phyloP scores from a whole-genome alignment of 2,113 vertebrate species.

The Crotalus helleri region DNA sequence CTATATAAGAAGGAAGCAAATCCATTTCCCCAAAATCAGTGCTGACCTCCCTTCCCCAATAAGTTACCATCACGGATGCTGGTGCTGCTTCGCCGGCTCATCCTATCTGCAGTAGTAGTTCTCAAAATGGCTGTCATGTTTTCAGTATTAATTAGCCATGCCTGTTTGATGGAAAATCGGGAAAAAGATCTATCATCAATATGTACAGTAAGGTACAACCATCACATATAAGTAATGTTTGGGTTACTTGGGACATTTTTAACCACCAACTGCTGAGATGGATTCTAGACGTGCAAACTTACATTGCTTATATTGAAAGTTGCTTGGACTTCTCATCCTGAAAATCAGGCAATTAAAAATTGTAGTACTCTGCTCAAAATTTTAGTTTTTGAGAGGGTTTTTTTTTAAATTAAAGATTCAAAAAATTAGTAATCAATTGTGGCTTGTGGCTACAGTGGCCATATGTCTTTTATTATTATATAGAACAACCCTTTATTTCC shows the following conservation, averaged over 20 bases:
- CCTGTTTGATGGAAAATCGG: background rate
- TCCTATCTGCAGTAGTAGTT: slow-evolving; percentile 4
- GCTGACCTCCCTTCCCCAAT: background rate
- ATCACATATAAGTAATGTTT: background rate
- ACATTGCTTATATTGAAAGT: background rate
- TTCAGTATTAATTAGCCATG: background rate
- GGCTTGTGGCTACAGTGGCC: background rate
- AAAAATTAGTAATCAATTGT: background rate
- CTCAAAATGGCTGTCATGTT: slow-evolving; percentile 19
- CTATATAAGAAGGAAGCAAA: background rate
- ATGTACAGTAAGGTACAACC: background rate
- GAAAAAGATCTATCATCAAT: background rate
- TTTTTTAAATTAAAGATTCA: background rate
- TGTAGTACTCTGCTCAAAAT: background rate
- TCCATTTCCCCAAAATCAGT: background rate
- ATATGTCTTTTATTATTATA: background rate
- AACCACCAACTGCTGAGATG: background rate
- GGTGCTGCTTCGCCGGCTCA: slow-evolving; percentile 21
- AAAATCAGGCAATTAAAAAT: background rate
- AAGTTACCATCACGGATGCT: slow-evolving; percentile 27
- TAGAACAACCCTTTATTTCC: background rate
- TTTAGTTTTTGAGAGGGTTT: background rate
- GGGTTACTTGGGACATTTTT: background rate
- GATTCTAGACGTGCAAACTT: background rate
- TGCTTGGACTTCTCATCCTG: background rate